Conservation (phyloP, 2,888 invertebrate species). For the Apotomis betuletana region DNA sequence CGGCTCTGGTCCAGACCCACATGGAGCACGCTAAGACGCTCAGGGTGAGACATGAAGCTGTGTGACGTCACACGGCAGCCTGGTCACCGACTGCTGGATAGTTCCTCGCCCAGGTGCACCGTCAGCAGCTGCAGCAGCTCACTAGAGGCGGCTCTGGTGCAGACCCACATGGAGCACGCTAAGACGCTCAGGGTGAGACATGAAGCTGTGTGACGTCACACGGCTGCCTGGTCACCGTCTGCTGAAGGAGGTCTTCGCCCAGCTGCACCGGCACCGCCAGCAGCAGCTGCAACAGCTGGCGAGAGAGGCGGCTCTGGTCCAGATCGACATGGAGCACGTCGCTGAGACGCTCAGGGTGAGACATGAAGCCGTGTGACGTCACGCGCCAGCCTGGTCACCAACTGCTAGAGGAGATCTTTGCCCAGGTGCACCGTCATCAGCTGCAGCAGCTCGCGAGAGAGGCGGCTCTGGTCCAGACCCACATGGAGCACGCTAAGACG, state of each 20-base stretch:
- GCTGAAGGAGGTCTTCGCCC: constrained; percentile 90
- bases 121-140: constrained; percentile 86
- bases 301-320: constrained; percentile 92
- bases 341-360: constrained; percentile 63
- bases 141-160: constrained; percentile 88
- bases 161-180: constrained; percentile 87
- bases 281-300: constrained; percentile 85
- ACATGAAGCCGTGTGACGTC: background rate
- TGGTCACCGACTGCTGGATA: constrained; percentile 88
- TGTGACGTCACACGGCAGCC: too few relatives aligned
- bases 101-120: constrained; percentile 90
- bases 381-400: constrained; percentile 74
- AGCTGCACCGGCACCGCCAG: constrained; percentile 87
- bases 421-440: constrained; percentile 84
- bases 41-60: constrained; percentile 10
- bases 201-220: too few relatives aligned
- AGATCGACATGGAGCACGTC: constrained; percentile 88
- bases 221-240: constrained; percentile 82
- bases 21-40: constrained; percentile 83
- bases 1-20: constrained; percentile 89
- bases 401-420: constrained; percentile 90
- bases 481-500: constrained; percentile 85
- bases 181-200: constrained; percentile 50
- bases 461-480: constrained; percentile 88
- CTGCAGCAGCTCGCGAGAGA: constrained; percentile 87